phyloP scores from a whole-genome alignment of 2,888 invertebrate genomes.

The Apodemia mormo region DNA sequence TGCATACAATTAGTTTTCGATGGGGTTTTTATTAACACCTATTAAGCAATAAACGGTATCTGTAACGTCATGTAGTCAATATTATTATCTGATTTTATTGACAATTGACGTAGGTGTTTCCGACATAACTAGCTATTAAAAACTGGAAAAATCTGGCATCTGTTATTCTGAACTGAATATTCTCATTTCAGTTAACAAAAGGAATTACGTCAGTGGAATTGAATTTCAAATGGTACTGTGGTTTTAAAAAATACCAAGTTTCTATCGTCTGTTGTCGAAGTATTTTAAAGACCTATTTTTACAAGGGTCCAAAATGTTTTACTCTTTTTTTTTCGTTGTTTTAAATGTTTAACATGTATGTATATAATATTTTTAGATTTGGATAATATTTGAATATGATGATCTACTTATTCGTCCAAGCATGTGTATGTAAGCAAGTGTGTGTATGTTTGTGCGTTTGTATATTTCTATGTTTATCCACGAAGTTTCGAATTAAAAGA shows the following conservation, averaged over 20 bases:
- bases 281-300: background rate
- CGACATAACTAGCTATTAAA: background rate
- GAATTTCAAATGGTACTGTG: background rate
- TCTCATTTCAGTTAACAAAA: constrained; percentile 5
- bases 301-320: too few species aligned
- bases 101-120: background rate
- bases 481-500: too few species aligned
- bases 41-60: background rate
- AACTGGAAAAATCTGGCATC: constrained; percentile 2
- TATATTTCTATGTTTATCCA: too few species aligned
- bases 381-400: too few species aligned
- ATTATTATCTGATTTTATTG: background rate
- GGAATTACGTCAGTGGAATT: background rate
- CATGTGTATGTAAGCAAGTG: too few species aligned
- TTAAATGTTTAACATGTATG: too few species aligned
- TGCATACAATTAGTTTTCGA: background rate
- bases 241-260: background rate
- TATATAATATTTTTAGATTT: too few species aligned
- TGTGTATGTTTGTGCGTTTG: too few species aligned
- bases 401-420: too few species aligned
- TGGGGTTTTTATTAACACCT: background rate
- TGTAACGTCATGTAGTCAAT: background rate
- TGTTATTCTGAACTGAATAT: constrained; percentile 2
- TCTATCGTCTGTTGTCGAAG: background rate
- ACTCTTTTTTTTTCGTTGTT: too few species aligned